A percentile compares a stretch with the other conserved stretches of the same genome.
Conservation (phyloP, 1,140 invertebrate species). For the Bombus consobrinus region DNA sequence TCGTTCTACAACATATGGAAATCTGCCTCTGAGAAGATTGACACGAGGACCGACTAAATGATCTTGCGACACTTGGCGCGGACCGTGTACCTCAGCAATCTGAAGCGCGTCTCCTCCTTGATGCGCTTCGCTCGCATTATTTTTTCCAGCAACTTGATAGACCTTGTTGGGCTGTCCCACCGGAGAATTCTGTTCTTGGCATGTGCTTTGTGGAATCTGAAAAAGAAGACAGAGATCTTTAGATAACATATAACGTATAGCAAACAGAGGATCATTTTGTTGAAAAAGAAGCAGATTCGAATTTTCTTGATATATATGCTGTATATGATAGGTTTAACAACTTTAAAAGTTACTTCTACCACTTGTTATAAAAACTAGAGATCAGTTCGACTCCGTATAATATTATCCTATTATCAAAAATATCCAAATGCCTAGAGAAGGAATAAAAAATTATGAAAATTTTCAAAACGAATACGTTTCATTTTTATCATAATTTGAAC, state of each 20-base stretch:
- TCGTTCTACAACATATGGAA: background rate
- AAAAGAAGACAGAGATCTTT: background rate
- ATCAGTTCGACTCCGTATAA: background rate
- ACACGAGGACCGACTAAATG: constrained; percentile 38
- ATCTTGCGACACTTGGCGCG: constrained; percentile 62
- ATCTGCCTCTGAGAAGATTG: background rate
- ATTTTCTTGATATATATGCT: too few species aligned
- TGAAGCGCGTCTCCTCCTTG: constrained; percentile 57
- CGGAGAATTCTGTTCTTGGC: too few species aligned
- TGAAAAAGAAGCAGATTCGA: too few species aligned
- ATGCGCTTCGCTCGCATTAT: constrained; percentile 70
- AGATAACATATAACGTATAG: too few species aligned
- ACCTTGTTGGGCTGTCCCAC: too few species aligned
- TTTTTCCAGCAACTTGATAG: background rate
- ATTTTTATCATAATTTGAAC: background rate
- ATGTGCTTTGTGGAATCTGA: constrained; percentile 12
- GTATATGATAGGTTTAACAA: too few species aligned
- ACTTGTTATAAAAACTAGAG: too few species aligned
- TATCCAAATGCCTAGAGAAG: background rate
- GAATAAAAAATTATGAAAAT: background rate
- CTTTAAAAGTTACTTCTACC: too few species aligned
- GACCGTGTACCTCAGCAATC: constrained; percentile 63
- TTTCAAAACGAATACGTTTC: constrained; percentile 6
- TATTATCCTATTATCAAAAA: background rate
- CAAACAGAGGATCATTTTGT: too few species aligned